These are phyloP conservation scores for Trichonephila inaurata DNA, from an alignment of 1,140 invertebrate genomes.

Conservation along the genomic window DNA sequence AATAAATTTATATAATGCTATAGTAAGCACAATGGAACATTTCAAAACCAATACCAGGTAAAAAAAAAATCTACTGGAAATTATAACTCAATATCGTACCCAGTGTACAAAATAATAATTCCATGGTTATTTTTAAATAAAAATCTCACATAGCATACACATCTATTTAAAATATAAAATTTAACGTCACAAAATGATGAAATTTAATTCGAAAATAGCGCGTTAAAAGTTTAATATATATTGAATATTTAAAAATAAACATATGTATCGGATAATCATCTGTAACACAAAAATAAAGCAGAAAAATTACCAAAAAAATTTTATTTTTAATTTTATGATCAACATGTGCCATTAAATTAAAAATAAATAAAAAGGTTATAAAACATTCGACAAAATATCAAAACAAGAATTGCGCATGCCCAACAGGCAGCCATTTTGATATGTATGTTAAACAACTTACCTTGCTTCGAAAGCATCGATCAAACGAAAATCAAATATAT, in stretches of 20 bases:
- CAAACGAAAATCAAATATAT: slow-evolving; percentile 93
- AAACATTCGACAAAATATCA: neutral
- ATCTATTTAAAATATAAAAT: neutral
- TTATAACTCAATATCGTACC: too few relatives aligned
- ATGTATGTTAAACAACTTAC: slow-evolving; percentile 78
- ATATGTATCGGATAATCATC: neutral
- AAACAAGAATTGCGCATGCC: slow-evolving; percentile 57
- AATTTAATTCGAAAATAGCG: neutral
- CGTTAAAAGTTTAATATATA: neutral
- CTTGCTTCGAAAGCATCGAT: slow-evolving; percentile 93
- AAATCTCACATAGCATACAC: too few relatives aligned
- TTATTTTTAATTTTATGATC: too few relatives aligned
- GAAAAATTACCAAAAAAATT: too few relatives aligned
- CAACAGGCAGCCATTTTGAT: slow-evolving; percentile 60
- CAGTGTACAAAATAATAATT: too few relatives aligned
- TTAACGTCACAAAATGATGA: neutral
- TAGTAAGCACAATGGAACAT: too few relatives aligned
- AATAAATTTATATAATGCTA: too few relatives aligned
- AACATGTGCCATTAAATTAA: neutral
- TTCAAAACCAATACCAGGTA: too few relatives aligned
- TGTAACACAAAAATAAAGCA: neutral
- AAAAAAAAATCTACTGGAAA: too few relatives aligned
- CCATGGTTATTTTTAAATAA: too few relatives aligned
- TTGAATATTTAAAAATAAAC: neutral
- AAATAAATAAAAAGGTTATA: neutral